These are phyloP conservation scores for Nycticryphes semicollaris DNA, from an alignment of 2,113 vertebrate genomes.

Conservation along the genomic window DNA sequence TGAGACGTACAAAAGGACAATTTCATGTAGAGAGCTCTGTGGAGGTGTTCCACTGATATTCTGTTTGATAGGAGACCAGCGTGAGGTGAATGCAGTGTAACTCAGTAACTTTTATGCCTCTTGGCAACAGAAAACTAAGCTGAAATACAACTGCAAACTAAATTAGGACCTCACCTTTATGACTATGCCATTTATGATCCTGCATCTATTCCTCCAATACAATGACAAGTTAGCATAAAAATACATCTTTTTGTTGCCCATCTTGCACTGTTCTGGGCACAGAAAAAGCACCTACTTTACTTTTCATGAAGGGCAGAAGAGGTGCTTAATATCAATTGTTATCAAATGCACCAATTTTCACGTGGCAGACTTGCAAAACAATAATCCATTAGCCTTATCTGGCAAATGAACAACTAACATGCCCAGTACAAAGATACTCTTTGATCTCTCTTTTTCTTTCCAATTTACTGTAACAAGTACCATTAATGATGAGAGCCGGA, in stretches of 20 bases:
- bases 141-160: constrained; percentile 70
- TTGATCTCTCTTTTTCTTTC: background rate
- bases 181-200: constrained; percentile 23
- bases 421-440: background rate
- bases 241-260: constrained; percentile 27
- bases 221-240: constrained; percentile 9
- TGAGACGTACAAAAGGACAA: constrained; percentile 78
- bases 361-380: background rate
- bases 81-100: constrained; percentile 72
- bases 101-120: constrained; percentile 71
- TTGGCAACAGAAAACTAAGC: constrained; percentile 61
- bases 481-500: background rate
- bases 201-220: constrained; percentile 13
- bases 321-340: background rate
- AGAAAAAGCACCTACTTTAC: constrained; percentile 4
- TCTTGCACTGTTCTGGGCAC: background rate
- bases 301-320: constrained; percentile 30
- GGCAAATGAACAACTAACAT: constrained; percentile 20
- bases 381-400: constrained; percentile 49
- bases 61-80: constrained; percentile 81
- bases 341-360: constrained; percentile 23
- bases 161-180: constrained; percentile 68
- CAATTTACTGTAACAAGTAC: constrained; percentile 30
- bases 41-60: constrained; percentile 76
- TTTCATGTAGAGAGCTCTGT: constrained; percentile 75